Percentiles rank a stretch among this genome's conserved stretches.
Evolutionary conservation across 2,888 invertebrate species (phyloP).

Genomic region (Drosophila mimetica): DNA sequence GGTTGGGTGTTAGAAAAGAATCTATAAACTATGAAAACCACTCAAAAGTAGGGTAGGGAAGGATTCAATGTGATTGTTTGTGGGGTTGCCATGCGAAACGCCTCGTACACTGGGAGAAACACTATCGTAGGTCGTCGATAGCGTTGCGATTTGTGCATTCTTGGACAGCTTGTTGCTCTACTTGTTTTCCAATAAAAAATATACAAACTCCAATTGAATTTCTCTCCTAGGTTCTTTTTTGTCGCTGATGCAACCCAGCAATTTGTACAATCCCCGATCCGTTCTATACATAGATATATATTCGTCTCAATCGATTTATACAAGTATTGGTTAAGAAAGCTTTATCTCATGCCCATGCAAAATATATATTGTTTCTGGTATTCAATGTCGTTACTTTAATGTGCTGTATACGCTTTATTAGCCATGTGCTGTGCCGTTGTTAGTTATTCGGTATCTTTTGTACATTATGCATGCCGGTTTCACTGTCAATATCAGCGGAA

Average conservation of each 20-base stretch:
- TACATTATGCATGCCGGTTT: slow-evolving; percentile 36
- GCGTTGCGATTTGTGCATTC: slow-evolving; percentile 55
- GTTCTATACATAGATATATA: slow-evolving; percentile 40
- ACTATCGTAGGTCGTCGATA: slow-evolving; percentile 3
- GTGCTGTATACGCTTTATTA: slow-evolving; percentile 27
- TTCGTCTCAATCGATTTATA: slow-evolving; percentile 35
- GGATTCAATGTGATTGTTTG: slow-evolving; percentile 38
- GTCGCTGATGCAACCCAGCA: slow-evolving; percentile 57
- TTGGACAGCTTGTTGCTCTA: slow-evolving; percentile 51
- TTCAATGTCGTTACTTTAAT: slow-evolving; percentile 16
- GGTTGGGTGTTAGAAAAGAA: slow-evolving; percentile 19
- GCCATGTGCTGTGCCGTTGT: slow-evolving; percentile 25
- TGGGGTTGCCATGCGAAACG: slow-evolving; percentile 32
- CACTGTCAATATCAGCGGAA: slow-evolving; percentile 16
- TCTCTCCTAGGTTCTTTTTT: slow-evolving; percentile 31
- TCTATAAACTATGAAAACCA: slow-evolving; percentile 32
- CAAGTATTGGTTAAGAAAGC: slow-evolving; percentile 38
- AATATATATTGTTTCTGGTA: slow-evolving; percentile 41
- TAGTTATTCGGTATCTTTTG: slow-evolving; percentile 28
- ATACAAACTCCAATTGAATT: slow-evolving; percentile 48
- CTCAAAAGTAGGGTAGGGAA: slow-evolving; percentile 23
- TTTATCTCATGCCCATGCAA: slow-evolving; percentile 46
- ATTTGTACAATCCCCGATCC: slow-evolving; percentile 56
- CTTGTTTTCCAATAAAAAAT: slow-evolving; percentile 40
- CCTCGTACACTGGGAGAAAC: slow-evolving; percentile 33